These are phyloP conservation scores for Cetonia aurata DNA, from an alignment of 2,888 invertebrate genomes.

Conservation along the genomic window DNA sequence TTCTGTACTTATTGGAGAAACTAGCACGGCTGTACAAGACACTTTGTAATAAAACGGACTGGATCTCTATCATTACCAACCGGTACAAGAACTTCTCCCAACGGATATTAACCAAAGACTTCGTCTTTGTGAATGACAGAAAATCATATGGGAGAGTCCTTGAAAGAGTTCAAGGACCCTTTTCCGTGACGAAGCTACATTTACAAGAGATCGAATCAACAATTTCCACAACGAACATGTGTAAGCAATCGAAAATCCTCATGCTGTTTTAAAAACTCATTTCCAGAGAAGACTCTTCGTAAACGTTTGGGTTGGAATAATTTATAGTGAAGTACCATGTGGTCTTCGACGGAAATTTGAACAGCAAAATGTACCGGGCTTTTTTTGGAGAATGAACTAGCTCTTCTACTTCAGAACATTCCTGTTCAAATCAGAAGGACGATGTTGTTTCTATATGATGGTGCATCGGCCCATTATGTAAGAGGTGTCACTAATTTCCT, in stretches of 20 bases:
- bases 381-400: neutral
- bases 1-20: no score
- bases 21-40: neutral
- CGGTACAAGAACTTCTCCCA: no score
- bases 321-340: neutral
- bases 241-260: no score
- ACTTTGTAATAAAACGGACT: neutral
- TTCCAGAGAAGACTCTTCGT: no score
- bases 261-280: no score
- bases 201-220: no score
- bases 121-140: neutral
- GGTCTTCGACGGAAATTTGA: no score
- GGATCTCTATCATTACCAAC: neutral
- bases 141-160: neutral
- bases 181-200: neutral
- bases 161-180: constrained; percentile 12
- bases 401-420: neutral
- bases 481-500: neutral
- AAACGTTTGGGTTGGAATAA: no score
- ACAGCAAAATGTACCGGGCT: neutral
- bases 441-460: no score
- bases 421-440: no score
- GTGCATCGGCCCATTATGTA: no score
- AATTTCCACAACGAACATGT: no score
- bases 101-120: neutral